Conservation (phyloP, 2,888 invertebrate species). For the Scaptomyza polygonia region DNA sequence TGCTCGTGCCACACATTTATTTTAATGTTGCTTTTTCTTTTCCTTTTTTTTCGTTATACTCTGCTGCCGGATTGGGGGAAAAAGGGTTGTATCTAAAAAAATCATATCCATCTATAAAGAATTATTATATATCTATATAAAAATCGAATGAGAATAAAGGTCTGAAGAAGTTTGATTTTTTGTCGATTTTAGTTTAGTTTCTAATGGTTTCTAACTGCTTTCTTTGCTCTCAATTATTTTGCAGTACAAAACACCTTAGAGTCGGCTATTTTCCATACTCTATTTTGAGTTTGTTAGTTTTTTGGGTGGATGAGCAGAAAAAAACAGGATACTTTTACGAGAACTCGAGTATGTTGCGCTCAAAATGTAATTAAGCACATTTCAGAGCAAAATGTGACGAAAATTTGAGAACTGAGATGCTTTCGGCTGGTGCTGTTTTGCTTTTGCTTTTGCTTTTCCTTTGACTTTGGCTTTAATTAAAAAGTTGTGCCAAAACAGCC, state of each 20-base stretch:
- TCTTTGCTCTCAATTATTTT: too few relatives aligned
- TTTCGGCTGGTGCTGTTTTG: conserved; percentile 37
- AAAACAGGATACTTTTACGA: conserved; percentile 46
- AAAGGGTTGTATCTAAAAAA: background rate
- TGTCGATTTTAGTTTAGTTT: too few relatives aligned
- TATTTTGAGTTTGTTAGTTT: conserved; percentile 10
- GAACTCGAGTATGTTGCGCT: conserved; percentile 40
- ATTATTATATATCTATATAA: too few relatives aligned
- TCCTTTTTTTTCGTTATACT: conserved; percentile 8
- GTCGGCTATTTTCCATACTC: background rate
- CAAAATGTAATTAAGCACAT: conserved; percentile 71
- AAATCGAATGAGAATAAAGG: too few relatives aligned
- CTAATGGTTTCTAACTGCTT: too few relatives aligned
- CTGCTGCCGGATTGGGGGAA: background rate
- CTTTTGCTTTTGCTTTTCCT: conserved; percentile 42
- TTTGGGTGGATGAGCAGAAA: conserved; percentile 57
- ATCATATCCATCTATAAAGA: too few relatives aligned
- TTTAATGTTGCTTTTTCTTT: conserved; percentile 10
- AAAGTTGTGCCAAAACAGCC: conserved; percentile 74
- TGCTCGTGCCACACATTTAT: conserved; percentile 65
- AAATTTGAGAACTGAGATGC: conserved; percentile 43
- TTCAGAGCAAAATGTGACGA: conserved; percentile 39
- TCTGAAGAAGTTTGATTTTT: too few relatives aligned
- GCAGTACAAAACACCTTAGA: background rate
- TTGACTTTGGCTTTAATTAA: conserved; percentile 81